Percentiles rank a stretch among this genome's conserved stretches.
These are phyloP conservation scores for Ia io DNA, from an alignment of 2,113 vertebrate species.

Conservation along the genomic window DNA sequence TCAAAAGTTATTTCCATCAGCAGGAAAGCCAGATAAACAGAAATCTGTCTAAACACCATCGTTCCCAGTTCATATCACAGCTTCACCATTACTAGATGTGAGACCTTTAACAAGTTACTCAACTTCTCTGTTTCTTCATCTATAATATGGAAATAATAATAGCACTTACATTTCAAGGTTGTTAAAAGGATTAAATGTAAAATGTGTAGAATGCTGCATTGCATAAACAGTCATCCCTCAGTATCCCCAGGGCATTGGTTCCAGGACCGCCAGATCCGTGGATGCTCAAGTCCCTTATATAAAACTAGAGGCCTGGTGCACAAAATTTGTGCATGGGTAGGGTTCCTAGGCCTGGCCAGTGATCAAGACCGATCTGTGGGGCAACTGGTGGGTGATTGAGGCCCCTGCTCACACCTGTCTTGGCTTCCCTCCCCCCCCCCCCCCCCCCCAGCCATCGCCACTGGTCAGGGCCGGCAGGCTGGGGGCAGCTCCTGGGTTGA, in stretches of 20 bases:
- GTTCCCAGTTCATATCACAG: not conserved
- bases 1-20: not conserved
- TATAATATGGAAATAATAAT: not conserved
- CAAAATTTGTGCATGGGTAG: too few species aligned
- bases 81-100: not conserved
- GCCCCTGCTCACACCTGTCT: too few species aligned
- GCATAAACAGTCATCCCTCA: not conserved
- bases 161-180: not conserved
- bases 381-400: too few species aligned
- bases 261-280: not conserved
- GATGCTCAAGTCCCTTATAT: not conserved
- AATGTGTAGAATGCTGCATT: not conserved
- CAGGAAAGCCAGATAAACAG: conserved; percentile 11
- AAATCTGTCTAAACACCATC: not conserved
- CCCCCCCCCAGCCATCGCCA: too few species aligned
- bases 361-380: too few species aligned
- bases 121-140: not conserved
- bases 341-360: too few species aligned
- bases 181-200: not conserved
- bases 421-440: accelerated
- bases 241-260: not conserved
- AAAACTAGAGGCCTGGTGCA: too few species aligned
- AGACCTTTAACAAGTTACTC: not conserved
- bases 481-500: too few species aligned
- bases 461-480: too few species aligned